phyloP scores from a whole-genome alignment of 2,888 invertebrate species.

The Orthonychiurus folsomi region DNA sequence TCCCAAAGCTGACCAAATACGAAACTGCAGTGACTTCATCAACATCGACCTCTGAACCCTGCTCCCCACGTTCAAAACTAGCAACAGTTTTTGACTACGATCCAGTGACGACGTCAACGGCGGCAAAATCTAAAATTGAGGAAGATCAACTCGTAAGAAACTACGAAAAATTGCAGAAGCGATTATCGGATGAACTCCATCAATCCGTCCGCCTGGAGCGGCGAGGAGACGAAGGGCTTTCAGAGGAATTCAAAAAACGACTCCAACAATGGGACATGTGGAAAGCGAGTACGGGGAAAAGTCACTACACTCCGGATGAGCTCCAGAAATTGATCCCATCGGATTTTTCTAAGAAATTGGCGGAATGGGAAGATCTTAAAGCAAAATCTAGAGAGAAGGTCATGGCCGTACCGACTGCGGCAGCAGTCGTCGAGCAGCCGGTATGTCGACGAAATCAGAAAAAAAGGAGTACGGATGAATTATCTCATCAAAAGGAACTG shows the following conservation, averaged over 20 bases:
- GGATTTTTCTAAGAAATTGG: constrained; percentile 73
- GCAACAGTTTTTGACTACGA: constrained; percentile 29
- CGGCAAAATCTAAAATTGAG: constrained; percentile 16
- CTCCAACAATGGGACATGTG: constrained; percentile 76
- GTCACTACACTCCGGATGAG: constrained; percentile 44
- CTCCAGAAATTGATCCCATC: constrained; percentile 58
- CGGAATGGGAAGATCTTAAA: constrained; percentile 60
- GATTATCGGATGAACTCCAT: constrained; percentile 32
- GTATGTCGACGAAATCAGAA: not conserved
- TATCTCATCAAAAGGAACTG: constrained; percentile 46
- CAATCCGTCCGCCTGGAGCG: constrained; percentile 16
- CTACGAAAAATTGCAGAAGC: constrained; percentile 31
- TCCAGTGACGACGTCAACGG: not conserved
- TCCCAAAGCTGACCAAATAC: constrained; percentile 7
- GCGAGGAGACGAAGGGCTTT: constrained; percentile 58
- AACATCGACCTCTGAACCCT: constrained; percentile 22
- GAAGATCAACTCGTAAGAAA: constrained; percentile 29
- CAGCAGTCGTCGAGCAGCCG: not conserved
- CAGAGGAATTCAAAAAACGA: constrained; percentile 72
- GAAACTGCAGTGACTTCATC: no score
- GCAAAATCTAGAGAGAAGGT: not conserved
- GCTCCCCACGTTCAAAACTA: constrained; percentile 21
- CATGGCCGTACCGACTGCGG: not conserved
- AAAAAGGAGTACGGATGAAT: constrained; percentile 17
- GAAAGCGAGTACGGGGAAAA: constrained; percentile 45